These are phyloP conservation scores for Falcunculus frontatus DNA, from an alignment of 2,113 vertebrate genomes.

Conservation along the genomic window DNA sequence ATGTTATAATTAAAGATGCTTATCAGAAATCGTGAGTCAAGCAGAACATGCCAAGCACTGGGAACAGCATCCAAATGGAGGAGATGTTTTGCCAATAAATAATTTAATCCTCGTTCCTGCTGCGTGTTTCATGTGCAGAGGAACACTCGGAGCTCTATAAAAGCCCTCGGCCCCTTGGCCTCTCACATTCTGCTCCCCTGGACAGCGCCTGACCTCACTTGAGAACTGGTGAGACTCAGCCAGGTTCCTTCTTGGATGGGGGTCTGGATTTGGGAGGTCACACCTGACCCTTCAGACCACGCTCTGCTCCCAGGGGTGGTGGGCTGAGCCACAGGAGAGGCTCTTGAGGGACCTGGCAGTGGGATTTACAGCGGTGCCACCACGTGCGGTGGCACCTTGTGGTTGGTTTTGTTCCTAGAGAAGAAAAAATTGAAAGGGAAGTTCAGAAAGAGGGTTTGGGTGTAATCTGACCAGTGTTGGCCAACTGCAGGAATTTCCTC, in stretches of 20 bases:
- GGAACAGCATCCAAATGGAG: slow-evolving; percentile 24
- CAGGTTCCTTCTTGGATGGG: background rate
- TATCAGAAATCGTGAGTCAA: slow-evolving; percentile 45
- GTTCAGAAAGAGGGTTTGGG: background rate
- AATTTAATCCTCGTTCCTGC: slow-evolving; percentile 44
- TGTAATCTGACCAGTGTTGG: accelerated
- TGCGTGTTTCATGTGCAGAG: background rate
- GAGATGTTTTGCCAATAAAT: slow-evolving; percentile 37
- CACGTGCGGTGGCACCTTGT: accelerated
- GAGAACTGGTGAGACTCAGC: background rate
- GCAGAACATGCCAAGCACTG: background rate
- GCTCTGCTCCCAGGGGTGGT: background rate
- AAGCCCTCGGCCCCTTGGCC: background rate
- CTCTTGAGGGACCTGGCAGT: accelerated
- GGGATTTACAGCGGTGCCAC: background rate
- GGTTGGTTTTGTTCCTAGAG: background rate
- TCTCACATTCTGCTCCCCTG: background rate
- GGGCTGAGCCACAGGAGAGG: background rate
- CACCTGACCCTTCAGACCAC: background rate
- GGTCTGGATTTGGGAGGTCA: background rate
- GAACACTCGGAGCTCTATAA: background rate
- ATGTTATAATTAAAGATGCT: slow-evolving; percentile 38
- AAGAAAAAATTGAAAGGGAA: accelerated
- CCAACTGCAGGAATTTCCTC: background rate
- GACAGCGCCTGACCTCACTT: background rate